phyloP scores from a whole-genome alignment of 37 sponge, comb jelly and placozoan species.

The Hormiphora californensis region DNA sequence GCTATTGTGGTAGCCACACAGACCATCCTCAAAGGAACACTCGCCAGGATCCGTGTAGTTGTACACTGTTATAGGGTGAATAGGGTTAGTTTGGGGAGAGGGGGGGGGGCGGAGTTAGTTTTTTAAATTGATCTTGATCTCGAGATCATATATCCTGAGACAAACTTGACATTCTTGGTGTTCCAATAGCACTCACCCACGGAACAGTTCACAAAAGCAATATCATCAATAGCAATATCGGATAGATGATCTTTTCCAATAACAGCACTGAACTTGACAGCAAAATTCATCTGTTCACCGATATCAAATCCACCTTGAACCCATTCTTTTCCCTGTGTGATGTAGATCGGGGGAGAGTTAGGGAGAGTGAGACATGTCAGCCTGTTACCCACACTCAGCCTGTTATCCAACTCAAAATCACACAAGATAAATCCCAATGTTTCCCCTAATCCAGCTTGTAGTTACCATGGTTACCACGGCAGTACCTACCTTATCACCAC shows the following conservation, averaged over 20 bases:
- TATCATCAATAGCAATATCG: slow-evolving; percentile 61
- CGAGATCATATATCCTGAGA: too few species aligned
- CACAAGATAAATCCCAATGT: background rate
- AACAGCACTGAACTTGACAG: slow-evolving; percentile 53
- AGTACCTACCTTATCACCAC: slow-evolving; percentile 22
- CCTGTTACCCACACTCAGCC: too few species aligned
- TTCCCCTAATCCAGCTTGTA: background rate
- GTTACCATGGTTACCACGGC: background rate
- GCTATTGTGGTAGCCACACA: slow-evolving; percentile 56
- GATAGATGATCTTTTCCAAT: slow-evolving; percentile 13
- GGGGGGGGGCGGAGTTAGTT: background rate
- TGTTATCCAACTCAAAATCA: too few species aligned
- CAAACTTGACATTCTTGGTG: too few species aligned
- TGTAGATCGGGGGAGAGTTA: too few species aligned
- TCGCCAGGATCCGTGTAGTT: slow-evolving; percentile 54
- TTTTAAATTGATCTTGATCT: background rate
- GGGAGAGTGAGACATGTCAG: too few species aligned
- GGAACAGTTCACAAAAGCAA: slow-evolving; percentile 44
- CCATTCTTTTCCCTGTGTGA: slow-evolving; percentile 53
- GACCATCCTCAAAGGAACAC: slow-evolving; percentile 54
- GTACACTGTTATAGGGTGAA: too few species aligned
- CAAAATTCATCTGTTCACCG: background rate
- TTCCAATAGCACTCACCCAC: background rate
- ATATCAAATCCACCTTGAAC: background rate
- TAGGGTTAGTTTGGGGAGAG: too few species aligned